These are phyloP conservation scores for Opisthograptis luteolata DNA, from an alignment of 2,888 invertebrate species.

Conservation along the genomic window DNA sequence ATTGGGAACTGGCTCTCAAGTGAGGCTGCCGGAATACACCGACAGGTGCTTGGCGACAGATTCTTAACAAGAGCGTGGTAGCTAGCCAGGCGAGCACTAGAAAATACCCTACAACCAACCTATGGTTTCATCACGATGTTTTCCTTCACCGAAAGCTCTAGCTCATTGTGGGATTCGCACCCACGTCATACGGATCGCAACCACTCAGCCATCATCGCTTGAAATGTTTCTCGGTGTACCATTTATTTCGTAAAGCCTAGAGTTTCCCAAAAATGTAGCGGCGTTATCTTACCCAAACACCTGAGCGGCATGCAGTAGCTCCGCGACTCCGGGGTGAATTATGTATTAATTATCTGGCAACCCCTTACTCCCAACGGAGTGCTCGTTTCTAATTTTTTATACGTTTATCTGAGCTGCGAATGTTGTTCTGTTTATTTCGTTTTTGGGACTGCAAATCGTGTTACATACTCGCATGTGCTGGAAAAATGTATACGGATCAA, in stretches of 20 bases:
- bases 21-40: too few species aligned
- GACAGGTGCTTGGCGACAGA: too few species aligned
- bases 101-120: too few species aligned
- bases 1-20: too few species aligned
- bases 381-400: constrained; percentile 9
- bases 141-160: too few species aligned
- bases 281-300: constrained; percentile 27
- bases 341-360: constrained; percentile 21
- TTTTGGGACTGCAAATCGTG: neutral
- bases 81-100: too few species aligned
- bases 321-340: constrained; percentile 12
- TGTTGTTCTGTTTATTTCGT: constrained; percentile 1
- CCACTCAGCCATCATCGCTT: too few species aligned
- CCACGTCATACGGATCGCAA: too few species aligned
- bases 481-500: too few species aligned
- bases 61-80: too few species aligned
- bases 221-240: constrained; percentile 12
- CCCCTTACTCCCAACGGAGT: constrained; percentile 6
- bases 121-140: too few species aligned
- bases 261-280: constrained; percentile 15
- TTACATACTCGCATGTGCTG: neutral
- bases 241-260: constrained; percentile 10
- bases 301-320: constrained; percentile 6
- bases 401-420: constrained; percentile 6
- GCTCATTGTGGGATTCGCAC: too few species aligned